phyloP scores from a whole-genome alignment of 1,140 invertebrate species.

The Araneus ventricosus region DNA sequence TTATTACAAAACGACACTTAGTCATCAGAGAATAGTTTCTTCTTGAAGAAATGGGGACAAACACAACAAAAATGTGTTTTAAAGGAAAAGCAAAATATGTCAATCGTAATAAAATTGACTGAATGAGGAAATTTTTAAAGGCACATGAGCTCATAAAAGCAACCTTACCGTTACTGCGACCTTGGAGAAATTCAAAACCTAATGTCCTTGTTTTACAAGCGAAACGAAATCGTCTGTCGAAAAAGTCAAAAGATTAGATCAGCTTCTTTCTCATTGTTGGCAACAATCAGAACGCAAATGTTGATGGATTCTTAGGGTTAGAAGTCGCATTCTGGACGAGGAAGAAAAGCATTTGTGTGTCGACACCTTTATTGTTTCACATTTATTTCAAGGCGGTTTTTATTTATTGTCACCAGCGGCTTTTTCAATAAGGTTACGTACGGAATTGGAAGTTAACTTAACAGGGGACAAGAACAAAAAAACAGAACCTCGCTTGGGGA shows the following conservation, averaged over 20 bases:
- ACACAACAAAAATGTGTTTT: background rate
- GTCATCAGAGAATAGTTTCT: background rate
- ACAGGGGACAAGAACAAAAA: background rate
- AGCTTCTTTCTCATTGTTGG: conserved; percentile 55
- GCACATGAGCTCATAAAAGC: background rate
- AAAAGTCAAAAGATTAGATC: conserved; percentile 55
- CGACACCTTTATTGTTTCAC: conserved; percentile 36
- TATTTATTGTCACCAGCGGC: conserved; percentile 7
- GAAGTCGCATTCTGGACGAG: background rate
- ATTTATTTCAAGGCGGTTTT: conserved; percentile 24
- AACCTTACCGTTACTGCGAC: conserved; percentile 4
- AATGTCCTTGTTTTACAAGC: conserved; percentile 59
- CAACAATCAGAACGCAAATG: conserved; percentile 70
- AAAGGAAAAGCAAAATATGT: conserved; percentile 15
- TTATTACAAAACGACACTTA: background rate
- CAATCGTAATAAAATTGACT: conserved; percentile 2
- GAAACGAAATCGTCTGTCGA: conserved; percentile 46
- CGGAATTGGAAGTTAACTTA: conserved; percentile 23
- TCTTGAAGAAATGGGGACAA: background rate
- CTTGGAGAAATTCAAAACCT: conserved; percentile 31
- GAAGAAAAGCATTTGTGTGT: conserved; percentile 35
- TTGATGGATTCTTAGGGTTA: conserved; percentile 44
- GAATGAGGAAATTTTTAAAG: conserved; percentile 28
- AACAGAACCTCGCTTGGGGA: background rate
- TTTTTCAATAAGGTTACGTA: background rate